Percentiles rank a stretch among this genome's conserved stretches.
Evolutionary conservation across 2,797 vertebrate species (phyloP).

Genomic region (Chaunax sp.): DNA sequence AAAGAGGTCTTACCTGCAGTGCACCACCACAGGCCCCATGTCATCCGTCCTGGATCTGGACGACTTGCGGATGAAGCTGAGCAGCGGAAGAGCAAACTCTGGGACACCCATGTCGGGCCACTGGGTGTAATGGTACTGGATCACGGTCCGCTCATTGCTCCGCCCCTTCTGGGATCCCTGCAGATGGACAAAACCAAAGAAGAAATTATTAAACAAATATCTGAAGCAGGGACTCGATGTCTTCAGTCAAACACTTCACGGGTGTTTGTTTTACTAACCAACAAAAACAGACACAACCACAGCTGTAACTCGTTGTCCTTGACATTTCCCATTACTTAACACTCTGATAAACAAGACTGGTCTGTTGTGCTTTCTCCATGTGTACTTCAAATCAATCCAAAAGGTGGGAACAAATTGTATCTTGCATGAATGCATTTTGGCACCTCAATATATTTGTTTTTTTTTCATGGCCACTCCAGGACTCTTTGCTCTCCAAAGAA

Average conservation of each 20-base stretch:
- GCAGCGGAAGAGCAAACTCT: slow-evolving; percentile 90
- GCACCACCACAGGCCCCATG: slow-evolving; percentile 90
- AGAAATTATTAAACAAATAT: not conserved
- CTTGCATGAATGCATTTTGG: too few species aligned
- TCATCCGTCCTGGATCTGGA: slow-evolving; percentile 83
- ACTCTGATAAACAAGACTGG: too few species aligned
- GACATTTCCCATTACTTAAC: too few species aligned
- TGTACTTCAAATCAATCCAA: too few species aligned
- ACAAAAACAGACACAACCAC: too few species aligned
- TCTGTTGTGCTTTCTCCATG: too few species aligned
- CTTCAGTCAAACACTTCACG: not conserved
- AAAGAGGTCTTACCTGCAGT: slow-evolving; percentile 89
- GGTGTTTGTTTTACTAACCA: too few species aligned
- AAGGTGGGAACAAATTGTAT: too few species aligned
- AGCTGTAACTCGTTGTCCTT: too few species aligned
- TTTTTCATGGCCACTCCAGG: too few species aligned
- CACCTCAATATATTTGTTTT: too few species aligned
- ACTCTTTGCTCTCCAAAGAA: too few species aligned
- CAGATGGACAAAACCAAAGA: slow-evolving; percentile 11
- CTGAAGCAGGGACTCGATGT: not conserved
- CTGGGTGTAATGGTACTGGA: slow-evolving; percentile 96
- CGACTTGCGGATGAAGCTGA: slow-evolving; percentile 92
- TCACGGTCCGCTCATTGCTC: slow-evolving; percentile 85
- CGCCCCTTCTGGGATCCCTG: slow-evolving; percentile 92
- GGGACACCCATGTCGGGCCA: slow-evolving; percentile 99